Conservation (phyloP, 1,140 invertebrate genomes). For the Brachionus calyciflorus region DNA sequence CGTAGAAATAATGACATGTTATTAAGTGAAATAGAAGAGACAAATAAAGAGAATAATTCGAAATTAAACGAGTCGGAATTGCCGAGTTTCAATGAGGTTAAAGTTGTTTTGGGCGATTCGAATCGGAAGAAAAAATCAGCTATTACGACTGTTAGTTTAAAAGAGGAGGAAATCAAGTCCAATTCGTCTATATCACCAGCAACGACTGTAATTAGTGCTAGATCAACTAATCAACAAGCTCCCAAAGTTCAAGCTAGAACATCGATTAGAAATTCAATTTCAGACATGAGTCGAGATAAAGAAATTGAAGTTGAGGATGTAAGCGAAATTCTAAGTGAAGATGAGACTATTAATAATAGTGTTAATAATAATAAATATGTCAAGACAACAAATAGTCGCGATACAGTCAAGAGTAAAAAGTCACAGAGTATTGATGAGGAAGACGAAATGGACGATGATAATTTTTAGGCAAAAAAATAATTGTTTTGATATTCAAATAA, state of each 20-base stretch:
- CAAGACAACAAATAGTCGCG: too few relatives aligned
- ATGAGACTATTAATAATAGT: too few relatives aligned
- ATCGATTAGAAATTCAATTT: not conserved
- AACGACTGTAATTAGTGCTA: not conserved
- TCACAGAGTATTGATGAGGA: too few relatives aligned
- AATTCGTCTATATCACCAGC: not conserved
- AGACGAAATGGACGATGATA: too few relatives aligned
- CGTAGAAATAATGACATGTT: not conserved
- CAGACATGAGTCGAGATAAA: not conserved
- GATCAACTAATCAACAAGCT: not conserved
- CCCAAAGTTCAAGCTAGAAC: not conserved
- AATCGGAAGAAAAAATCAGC: not conserved
- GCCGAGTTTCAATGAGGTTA: not conserved
- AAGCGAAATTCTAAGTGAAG: conserved; percentile 27
- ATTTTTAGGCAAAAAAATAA: too few relatives aligned
- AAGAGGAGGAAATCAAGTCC: not conserved
- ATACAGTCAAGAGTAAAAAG: too few relatives aligned
- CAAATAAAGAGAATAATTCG: conserved; percentile 17
- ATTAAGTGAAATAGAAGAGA: conserved; percentile 12
- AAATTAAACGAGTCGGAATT: conserved; percentile 15
- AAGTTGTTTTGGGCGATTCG: not conserved
- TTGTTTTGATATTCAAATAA: too few relatives aligned
- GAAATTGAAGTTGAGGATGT: conserved; percentile 33
- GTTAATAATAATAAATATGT: too few relatives aligned
- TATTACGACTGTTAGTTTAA: not conserved